These are phyloP conservation scores for Heteractis magnifica DNA, from an alignment of 92 coral and sea anemone species.

Conservation along the genomic window DNA sequence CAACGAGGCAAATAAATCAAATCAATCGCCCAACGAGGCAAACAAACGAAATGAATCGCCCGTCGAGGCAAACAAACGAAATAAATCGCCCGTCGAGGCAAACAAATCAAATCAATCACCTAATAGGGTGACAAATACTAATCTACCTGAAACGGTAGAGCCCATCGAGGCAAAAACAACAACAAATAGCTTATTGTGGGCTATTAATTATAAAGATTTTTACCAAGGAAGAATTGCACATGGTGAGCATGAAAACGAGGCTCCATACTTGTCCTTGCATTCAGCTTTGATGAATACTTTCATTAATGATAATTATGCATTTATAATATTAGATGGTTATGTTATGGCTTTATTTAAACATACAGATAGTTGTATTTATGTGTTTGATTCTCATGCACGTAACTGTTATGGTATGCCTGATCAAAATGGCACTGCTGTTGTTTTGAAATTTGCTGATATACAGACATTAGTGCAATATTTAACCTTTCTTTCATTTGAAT, in stretches of 20 bases:
- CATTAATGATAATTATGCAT: conserved; percentile 38
- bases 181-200: conserved; percentile 39
- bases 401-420: conserved; percentile 51
- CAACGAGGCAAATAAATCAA: no score
- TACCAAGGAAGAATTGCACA: background rate
- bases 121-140: background rate
- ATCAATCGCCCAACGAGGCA: no score
- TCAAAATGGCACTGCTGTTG: conserved; percentile 17
- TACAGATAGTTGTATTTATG: conserved; percentile 4
- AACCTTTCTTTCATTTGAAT: conserved; percentile 46
- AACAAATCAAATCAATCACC: conserved; percentile 23
- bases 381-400: no score
- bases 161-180: conserved; percentile 25
- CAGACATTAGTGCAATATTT: conserved; percentile 49
- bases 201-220: no score
- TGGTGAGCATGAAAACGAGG: conserved; percentile 1
- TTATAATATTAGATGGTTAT: conserved; percentile 43
- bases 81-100: no score
- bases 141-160: conserved; percentile 43
- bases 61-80: background rate
- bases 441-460: conserved; percentile 60
- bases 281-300: conserved; percentile 37
- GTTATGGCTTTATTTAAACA: conserved; percentile 36
- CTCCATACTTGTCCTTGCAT: conserved; percentile 21
- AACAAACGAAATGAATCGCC: no score